Conservation (phyloP, 2,113 vertebrate species). For the Platanista minor region DNA sequence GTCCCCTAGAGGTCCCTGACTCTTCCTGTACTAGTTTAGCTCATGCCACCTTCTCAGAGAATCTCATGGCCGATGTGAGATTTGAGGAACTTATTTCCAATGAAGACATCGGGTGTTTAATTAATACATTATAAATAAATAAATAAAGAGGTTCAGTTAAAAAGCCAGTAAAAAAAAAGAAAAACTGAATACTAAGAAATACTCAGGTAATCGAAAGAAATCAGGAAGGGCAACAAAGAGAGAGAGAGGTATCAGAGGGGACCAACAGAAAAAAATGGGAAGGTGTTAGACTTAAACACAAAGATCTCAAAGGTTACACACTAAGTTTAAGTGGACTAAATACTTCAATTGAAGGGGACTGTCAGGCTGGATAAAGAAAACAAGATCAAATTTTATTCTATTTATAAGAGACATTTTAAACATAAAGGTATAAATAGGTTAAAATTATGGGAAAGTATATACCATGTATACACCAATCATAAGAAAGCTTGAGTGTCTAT, state of each 20-base stretch:
- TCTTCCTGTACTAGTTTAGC: neutral
- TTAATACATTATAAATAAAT: neutral
- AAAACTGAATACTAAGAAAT: neutral
- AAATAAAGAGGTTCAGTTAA: neutral
- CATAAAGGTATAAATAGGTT: neutral
- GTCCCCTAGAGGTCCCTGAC: too few species aligned
- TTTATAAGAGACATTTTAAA: neutral
- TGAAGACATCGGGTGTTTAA: neutral
- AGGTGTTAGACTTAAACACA: neutral
- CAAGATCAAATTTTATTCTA: neutral
- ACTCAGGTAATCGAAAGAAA: neutral
- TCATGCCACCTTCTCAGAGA: neutral
- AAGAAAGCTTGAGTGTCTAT: neutral
- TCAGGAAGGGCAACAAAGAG: neutral
- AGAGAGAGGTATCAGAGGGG: neutral
- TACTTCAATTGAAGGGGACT: neutral
- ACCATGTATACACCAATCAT: neutral
- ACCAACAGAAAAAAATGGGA: neutral
- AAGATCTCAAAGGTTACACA: neutral
- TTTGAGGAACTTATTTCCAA: neutral
- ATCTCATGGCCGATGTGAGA: neutral
- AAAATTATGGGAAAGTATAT: neutral
- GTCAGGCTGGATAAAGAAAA: neutral
- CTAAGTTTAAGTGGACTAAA: neutral
- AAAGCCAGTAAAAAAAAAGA: neutral